phyloP scores from a whole-genome alignment of 2,888 invertebrate species.

The Scaptomyza polygonia region DNA sequence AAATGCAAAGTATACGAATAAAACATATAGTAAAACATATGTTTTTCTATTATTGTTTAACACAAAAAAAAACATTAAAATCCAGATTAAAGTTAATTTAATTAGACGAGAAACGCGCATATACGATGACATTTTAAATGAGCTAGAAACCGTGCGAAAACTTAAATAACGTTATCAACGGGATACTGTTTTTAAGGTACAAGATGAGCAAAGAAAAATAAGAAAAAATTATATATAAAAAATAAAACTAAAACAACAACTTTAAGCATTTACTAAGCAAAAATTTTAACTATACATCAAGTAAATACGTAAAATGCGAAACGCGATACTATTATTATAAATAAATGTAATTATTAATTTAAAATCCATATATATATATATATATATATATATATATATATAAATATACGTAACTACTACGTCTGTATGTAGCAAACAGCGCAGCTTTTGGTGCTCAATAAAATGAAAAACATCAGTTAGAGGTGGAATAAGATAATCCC shows the following conservation, averaged over 20 bases:
- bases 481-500: slow-evolving; percentile 44
- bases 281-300: slow-evolving; percentile 50
- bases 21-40: slow-evolving; percentile 69
- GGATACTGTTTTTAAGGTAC: slow-evolving; percentile 44
- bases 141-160: slow-evolving; percentile 64
- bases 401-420: slow-evolving; percentile 28
- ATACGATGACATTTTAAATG: slow-evolving; percentile 82
- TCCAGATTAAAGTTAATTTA: slow-evolving; percentile 71
- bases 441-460: slow-evolving; percentile 68
- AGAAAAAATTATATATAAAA: slow-evolving; percentile 24
- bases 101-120: slow-evolving; percentile 78
- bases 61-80: slow-evolving; percentile 34
- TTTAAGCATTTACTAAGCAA: slow-evolving; percentile 75
- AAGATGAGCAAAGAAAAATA: slow-evolving; percentile 44
- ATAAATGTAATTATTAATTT: slow-evolving; percentile 57
- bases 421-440: slow-evolving; percentile 23
- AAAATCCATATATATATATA: slow-evolving; percentile 18
- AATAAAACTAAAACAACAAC: slow-evolving; percentile 35
- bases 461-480: slow-evolving; percentile 28
- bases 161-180: slow-evolving; percentile 70
- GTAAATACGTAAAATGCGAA: slow-evolving; percentile 56
- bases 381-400: not conserved
- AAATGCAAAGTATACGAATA: slow-evolving; percentile 85
- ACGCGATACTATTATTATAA: slow-evolving; percentile 62
- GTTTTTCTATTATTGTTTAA: slow-evolving; percentile 73